Evolutionary conservation across 1,140 invertebrate species (phyloP).

Genomic region (Drosophila dunni): DNA sequence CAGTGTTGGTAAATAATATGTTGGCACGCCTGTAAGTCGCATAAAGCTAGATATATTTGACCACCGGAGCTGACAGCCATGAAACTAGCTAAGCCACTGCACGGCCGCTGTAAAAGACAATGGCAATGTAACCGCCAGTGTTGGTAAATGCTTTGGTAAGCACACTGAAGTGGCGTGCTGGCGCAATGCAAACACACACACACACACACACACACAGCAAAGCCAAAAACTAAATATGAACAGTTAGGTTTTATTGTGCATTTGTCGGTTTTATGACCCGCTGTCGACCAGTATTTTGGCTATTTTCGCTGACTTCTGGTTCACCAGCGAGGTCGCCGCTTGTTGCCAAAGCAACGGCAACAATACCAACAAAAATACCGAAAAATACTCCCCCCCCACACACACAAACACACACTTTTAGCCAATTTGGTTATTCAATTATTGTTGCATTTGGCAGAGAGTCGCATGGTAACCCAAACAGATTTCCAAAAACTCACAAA

Average conservation of each 20-base stretch:
- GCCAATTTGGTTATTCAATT: conserved; percentile 72
- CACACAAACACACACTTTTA: conserved; percentile 7
- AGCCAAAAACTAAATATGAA: conserved; percentile 58
- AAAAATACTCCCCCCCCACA: neutral
- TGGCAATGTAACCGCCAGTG: neutral
- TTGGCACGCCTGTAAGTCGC: neutral
- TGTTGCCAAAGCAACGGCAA: neutral
- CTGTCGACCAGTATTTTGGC: conserved; percentile 27
- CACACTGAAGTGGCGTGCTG: neutral
- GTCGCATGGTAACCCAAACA: conserved; percentile 49
- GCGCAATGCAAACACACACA: neutral
- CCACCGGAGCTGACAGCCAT: neutral
- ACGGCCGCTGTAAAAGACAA: neutral
- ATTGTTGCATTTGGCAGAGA: conserved; percentile 60
- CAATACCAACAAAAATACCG: too few species aligned
- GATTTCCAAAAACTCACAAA: conserved; percentile 44
- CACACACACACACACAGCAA: conserved; percentile 5
- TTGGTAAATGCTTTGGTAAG: conserved; percentile 6
- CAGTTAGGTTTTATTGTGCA: conserved; percentile 72
- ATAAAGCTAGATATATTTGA: too few species aligned
- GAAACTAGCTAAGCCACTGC: neutral
- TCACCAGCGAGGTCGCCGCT: neutral
- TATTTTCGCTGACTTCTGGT: conserved; percentile 28
- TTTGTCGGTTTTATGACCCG: conserved; percentile 67
- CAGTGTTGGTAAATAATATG: too few species aligned